These are phyloP conservation scores for Darevskia mixta DNA, from an alignment of 2,797 vertebrate genomes.

Conservation along the genomic window DNA sequence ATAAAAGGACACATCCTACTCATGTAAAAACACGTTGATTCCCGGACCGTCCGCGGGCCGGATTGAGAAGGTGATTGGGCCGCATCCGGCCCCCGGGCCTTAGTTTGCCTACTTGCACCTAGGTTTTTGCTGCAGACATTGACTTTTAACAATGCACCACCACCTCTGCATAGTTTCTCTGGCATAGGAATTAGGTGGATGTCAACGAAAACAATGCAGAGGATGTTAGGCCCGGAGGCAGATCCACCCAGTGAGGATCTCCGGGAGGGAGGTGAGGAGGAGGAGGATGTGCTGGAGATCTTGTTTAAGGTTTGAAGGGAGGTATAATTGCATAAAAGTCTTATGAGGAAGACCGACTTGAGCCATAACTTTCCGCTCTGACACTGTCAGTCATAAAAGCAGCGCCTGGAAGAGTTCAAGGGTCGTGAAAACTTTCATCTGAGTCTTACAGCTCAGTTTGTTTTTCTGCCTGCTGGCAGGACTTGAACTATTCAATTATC, in stretches of 20 bases:
- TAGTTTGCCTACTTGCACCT: no score
- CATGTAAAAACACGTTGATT: no score
- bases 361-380: fast-evolving
- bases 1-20: no score
- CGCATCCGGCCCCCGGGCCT: no score
- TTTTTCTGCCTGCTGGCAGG: neutral
- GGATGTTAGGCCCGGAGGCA: neutral
- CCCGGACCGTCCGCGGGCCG: no score
- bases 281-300: neutral
- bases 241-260: neutral
- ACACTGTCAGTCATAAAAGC: neutral
- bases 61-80: no score
- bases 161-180: neutral
- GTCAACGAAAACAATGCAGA: neutral
- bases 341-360: neutral
- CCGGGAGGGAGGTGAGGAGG: no score
- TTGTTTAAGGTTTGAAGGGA: neutral
- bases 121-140: neutral
- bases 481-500: neutral
- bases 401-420: neutral
- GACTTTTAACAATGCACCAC: neutral
- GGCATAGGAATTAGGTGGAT: neutral
- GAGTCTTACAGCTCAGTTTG: fast-evolving
- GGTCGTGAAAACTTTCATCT: fast-evolving
- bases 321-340: neutral